A percentile compares a stretch with the other conserved stretches of the same genome.
These are phyloP conservation scores for Atta cephalotes DNA, from an alignment of 1,140 invertebrate species.

Conservation along the genomic window DNA sequence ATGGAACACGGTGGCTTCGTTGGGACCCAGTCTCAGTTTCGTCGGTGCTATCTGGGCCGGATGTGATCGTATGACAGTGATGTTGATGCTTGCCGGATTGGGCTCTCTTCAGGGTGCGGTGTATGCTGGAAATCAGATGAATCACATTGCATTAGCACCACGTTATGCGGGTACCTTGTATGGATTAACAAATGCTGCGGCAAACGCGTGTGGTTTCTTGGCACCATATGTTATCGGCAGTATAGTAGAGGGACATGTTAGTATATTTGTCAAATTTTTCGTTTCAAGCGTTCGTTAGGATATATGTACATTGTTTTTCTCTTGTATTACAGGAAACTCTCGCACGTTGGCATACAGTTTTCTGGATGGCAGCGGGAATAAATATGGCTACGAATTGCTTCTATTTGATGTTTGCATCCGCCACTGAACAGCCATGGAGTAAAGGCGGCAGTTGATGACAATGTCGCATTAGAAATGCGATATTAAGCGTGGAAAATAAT, in stretches of 20 bases:
- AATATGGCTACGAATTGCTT: constrained; percentile 92
- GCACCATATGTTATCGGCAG: constrained; percentile 93
- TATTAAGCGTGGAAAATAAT: constrained; percentile 76
- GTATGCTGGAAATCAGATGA: constrained; percentile 94
- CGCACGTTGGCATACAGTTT: constrained; percentile 94
- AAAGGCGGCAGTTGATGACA: constrained; percentile 83
- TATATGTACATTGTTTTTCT: neutral
- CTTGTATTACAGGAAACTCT: constrained; percentile 90
- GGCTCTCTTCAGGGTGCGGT: constrained; percentile 91
- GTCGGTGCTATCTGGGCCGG: constrained; percentile 92
- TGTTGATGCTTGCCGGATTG: constrained; percentile 90
- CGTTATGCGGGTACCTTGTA: constrained; percentile 95
- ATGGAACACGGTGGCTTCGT: constrained; percentile 91
- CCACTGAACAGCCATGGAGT: constrained; percentile 93
- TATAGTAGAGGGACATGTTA: constrained; percentile 90
- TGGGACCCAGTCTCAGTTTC: constrained; percentile 91
- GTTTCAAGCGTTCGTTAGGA: neutral
- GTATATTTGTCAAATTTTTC: constrained; percentile 66
- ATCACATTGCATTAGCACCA: constrained; percentile 95
- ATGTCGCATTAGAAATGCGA: constrained; percentile 72
- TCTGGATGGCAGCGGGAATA: constrained; percentile 94
- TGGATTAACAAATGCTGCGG: constrained; percentile 95
- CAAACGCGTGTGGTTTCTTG: constrained; percentile 95
- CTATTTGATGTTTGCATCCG: constrained; percentile 94
- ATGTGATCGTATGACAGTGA: constrained; percentile 90